Evolutionary conservation across 2,113 vertebrate genomes (phyloP).

Genomic region (Cynopterus brachyotis): DNA sequence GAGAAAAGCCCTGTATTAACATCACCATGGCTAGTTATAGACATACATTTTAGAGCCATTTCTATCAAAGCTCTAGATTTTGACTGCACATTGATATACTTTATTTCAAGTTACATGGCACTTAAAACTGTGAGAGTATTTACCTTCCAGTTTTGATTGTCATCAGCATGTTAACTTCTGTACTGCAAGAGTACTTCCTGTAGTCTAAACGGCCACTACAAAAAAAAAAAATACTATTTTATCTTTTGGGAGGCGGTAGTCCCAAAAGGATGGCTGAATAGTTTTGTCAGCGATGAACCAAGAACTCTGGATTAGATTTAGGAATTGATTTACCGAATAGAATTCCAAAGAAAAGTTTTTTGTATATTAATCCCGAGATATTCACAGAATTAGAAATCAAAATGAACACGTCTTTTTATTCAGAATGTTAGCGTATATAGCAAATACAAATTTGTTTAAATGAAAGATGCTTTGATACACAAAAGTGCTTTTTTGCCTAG

Average conservation of each 20-base stretch:
- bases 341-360: slow-evolving; percentile 17
- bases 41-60: neutral
- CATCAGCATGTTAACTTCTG: neutral
- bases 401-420: slow-evolving; percentile 60
- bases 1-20: neutral
- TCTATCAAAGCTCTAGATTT: neutral
- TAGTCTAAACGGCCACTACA: neutral
- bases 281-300: slow-evolving; percentile 1
- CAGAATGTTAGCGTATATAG: slow-evolving; percentile 55
- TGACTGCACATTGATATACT: neutral
- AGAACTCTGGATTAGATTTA: neutral
- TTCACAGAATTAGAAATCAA: slow-evolving; percentile 49
- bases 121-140: neutral
- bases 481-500: slow-evolving; percentile 68
- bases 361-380: slow-evolving; percentile 26
- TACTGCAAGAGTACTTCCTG: neutral
- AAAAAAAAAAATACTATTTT: slow-evolving; percentile 1
- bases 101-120: neutral
- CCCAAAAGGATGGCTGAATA: neutral
- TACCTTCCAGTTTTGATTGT: neutral
- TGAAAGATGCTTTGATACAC: slow-evolving; percentile 68
- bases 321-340: neutral
- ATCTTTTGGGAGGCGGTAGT: neutral
- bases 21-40: neutral
- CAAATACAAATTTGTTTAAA: slow-evolving; percentile 68